Evolutionary conservation across 2,113 vertebrate species (phyloP).

Genomic region (Gymnocephalus cernua): DNA sequence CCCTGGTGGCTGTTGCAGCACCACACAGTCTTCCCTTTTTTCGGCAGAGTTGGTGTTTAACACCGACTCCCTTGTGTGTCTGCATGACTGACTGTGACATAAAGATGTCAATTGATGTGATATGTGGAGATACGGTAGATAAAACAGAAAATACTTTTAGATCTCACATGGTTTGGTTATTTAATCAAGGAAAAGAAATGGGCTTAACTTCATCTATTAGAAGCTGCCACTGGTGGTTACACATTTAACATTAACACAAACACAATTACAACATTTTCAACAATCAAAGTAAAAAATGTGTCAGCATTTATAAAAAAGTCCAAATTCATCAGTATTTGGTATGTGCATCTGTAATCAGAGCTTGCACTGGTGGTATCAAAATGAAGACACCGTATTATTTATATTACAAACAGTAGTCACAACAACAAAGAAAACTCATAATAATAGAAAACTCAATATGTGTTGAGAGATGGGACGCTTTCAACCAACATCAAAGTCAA

Average conservation of each 20-base stretch:
- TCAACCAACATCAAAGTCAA: neutral
- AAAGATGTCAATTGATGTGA: neutral
- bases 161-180: neutral
- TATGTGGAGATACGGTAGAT: neutral
- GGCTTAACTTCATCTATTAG: neutral
- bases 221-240: neutral
- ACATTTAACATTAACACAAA: neutral
- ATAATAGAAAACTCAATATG: too few species aligned
- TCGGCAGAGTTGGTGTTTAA: neutral
- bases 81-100: neutral
- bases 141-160: neutral
- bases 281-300: neutral
- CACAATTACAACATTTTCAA: neutral
- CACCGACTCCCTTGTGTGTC: neutral
- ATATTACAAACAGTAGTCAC: neutral
- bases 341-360: neutral
- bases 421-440: neutral
- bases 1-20: slow-evolving; percentile 72
- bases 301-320: neutral
- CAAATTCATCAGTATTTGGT: neutral
- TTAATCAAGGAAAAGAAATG: neutral
- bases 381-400: neutral
- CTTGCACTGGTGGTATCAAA: neutral
- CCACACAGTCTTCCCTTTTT: neutral
- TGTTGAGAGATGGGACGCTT: neutral